phyloP scores from a whole-genome alignment of 92 coral and sea anemone genomes.

The Phenganax stokvisi region DNA sequence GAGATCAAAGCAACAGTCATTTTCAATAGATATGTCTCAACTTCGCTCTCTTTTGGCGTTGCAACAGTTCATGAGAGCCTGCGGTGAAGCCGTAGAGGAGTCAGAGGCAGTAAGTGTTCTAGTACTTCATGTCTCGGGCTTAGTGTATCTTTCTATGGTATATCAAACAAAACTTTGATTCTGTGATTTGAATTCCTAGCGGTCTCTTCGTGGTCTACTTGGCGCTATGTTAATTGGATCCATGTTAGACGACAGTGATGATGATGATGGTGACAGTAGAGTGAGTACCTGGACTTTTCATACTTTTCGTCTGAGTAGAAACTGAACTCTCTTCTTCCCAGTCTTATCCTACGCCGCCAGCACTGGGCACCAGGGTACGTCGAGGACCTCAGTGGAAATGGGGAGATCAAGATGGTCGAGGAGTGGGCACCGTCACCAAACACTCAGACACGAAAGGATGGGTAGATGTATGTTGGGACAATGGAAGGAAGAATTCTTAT shows the following conservation, averaged over 20 bases:
- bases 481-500: slow-evolving; percentile 53
- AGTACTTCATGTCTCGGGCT: too few species aligned
- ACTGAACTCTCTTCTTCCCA: slow-evolving; percentile 8
- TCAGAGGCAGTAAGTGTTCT: slow-evolving; percentile 50
- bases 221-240: slow-evolving; percentile 58
- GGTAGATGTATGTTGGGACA: slow-evolving; percentile 62
- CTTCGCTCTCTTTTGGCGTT: slow-evolving; percentile 55
- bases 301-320: neutral
- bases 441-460: slow-evolving; percentile 53
- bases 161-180: neutral
- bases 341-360: slow-evolving; percentile 59
- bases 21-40: slow-evolving; percentile 57
- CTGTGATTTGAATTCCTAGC: slow-evolving; percentile 28
- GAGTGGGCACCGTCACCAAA: slow-evolving; percentile 59
- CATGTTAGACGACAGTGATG: slow-evolving; percentile 46
- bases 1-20: neutral
- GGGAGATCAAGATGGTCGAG: slow-evolving; percentile 55
- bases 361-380: slow-evolving; percentile 61
- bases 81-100: slow-evolving; percentile 65
- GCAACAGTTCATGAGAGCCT: slow-evolving; percentile 63
- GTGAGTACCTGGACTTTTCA: neutral
- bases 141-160: too few species aligned
- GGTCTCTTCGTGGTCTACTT: slow-evolving; percentile 55
- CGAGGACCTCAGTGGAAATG: slow-evolving; percentile 69
- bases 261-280: slow-evolving; percentile 40